Conservation (phyloP, 2,797 vertebrate genomes). For the Setipinna tenuifilis region DNA sequence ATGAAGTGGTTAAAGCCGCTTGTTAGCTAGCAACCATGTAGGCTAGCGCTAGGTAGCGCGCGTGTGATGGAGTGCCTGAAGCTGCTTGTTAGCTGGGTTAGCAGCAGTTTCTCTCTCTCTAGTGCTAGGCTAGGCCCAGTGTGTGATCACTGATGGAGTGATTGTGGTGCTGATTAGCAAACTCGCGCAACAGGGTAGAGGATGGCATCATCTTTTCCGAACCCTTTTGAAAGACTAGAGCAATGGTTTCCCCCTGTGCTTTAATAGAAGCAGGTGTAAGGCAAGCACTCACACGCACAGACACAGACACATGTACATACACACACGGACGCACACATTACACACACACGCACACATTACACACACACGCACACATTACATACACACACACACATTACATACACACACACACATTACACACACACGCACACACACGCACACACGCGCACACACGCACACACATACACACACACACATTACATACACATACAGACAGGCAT, state of each 20-base stretch:
- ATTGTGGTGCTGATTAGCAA: neutral
- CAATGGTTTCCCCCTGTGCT: neutral
- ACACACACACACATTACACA: constrained; percentile 36
- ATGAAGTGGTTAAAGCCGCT: neutral
- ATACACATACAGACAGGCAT: constrained; percentile 46
- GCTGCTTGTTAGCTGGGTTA: neutral
- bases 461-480: constrained; percentile 12
- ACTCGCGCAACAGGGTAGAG: neutral
- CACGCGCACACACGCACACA: neutral
- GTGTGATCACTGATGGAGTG: neutral
- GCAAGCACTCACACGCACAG: neutral
- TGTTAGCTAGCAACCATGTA: neutral
- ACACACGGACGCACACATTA: constrained; percentile 36
- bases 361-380: neutral
- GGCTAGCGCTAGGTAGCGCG: neutral
- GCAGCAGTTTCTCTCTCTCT: neutral
- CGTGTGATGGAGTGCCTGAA: neutral
- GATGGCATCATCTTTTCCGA: neutral
- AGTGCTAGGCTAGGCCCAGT: neutral
- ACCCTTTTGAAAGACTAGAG: neutral
- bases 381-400: constrained; percentile 35
- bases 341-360: constrained; percentile 49
- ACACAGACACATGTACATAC: constrained; percentile 37
- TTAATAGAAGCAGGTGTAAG: neutral
- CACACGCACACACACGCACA: neutral